Evolutionary conservation across 2,797 vertebrate genomes (phyloP), one percentile per base, ranked within the genome.

Genomic region (Mormyrops boulengeri): DNA sequence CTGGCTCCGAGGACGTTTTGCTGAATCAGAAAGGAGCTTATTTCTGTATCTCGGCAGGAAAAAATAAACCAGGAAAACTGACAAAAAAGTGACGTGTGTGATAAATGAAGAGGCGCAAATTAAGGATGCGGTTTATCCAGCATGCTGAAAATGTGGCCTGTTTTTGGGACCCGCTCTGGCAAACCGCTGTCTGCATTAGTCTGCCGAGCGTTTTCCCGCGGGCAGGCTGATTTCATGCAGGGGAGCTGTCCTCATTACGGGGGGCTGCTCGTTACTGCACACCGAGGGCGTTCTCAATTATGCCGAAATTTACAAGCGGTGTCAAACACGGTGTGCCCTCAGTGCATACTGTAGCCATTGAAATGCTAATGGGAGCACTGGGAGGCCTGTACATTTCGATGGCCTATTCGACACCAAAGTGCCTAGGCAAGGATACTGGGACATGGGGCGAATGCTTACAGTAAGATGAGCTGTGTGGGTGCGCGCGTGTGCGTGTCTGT

Each of bases 351-450:
- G 57, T 60, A 47, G 90, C 50, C 49, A 90, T 92, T 92, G 89
- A 92, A 88, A 91, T 90, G 89, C 86, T 90, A 91, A 91, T 90
- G 80, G 55, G 87, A 30, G 2, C 91, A 88, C 89, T 38, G 66
- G 90, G 88, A 93, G 91, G 90, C 92, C 90, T 86, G 88, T 93
- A 92, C 55, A 77, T 62, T 89, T 82, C 89, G 57, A 90, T 92
- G 91, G 88, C 91, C 53, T 82, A 85, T 89, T 85, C 12, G 19
- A 82, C 38, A 44, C 44, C 38, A 82, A 19, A 85, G 60, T 34
- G 14, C 47, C 44, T 85, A n/a, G 38, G 19, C 50, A 19, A 41
- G 19, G 50, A 17, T 11, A 22, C n/a, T 11, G 88, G 50, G 73
- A 44, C 49, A 82, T 26, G 50, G 52, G 11, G 50, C 2, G 60